phyloP scores from a whole-genome alignment of 2,888 invertebrate genomes.

The Temnothorax unifasciatus region DNA sequence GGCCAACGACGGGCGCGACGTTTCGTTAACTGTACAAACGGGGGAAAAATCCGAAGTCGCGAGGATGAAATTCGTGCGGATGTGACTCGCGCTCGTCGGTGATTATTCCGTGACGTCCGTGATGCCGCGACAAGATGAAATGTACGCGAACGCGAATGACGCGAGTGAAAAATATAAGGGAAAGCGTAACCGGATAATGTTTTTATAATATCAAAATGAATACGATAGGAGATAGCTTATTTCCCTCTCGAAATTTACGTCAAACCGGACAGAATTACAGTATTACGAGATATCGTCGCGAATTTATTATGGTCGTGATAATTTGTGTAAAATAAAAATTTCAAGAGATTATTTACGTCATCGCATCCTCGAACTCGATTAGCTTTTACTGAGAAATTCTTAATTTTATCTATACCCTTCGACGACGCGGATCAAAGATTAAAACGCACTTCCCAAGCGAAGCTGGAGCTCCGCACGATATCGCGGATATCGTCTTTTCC shows the following conservation, averaged over 20 bases:
- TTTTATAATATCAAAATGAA: constrained; percentile 17
- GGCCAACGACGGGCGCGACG: constrained; percentile 12
- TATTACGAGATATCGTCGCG: background rate
- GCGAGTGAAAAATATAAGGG: background rate
- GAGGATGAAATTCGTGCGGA: constrained; percentile 20
- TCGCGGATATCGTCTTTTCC: constrained; percentile 2
- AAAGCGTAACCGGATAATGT: background rate
- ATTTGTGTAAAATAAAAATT: background rate
- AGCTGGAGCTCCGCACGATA: background rate
- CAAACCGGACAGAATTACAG: background rate
- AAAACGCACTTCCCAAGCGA: background rate
- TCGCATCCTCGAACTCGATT: background rate
- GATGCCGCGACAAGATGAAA: constrained; percentile 5
- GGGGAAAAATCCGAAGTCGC: constrained; percentile 31
- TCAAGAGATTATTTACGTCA: background rate
- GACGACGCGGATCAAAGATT: background rate
- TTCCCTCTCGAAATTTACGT: background rate
- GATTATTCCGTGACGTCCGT: constrained; percentile 22
- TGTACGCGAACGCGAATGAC: constrained; percentile 13
- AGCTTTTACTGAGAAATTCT: background rate
- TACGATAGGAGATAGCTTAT: background rate
- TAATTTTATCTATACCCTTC: background rate
- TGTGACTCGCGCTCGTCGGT: constrained; percentile 7
- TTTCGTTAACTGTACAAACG: constrained; percentile 44
- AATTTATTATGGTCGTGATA: background rate